Evolutionary conservation across 2,113 vertebrate species (phyloP), one percentile per base, ranked within the genome.

Genomic region (Xyliphius kryptos): DNA sequence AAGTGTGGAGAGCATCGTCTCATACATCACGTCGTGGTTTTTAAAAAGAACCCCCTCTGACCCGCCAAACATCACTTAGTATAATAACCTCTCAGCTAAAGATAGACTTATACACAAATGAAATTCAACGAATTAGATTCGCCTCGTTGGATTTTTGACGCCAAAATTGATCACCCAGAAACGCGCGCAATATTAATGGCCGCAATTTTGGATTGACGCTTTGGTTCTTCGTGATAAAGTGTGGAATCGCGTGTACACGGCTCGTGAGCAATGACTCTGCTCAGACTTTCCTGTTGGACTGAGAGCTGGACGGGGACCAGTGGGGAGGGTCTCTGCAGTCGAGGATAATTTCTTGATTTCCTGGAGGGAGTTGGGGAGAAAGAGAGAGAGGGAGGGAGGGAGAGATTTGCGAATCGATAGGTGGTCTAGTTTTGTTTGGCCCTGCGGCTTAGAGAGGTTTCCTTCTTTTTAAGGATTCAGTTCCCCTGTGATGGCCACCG

Each of bases 291-390:
- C 83, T 76, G 77, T 72, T 63, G 57, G 65, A 68, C 73, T 70
- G 74, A 81, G 72, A 78, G 80, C 81, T 87, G 87, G 89, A 86
- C 78, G 68, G 64, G 69, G 78, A 81, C 85, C 83, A 87, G 43
- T 56, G 85, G 84, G 79, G 75, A 63, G 74, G 68, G 71, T 74
- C 78, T 71, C 40, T 38, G 77, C 26, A 61, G 70, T 79, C 74
- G 75, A 78, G 74, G 64, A 53, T 56, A 77, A 76, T 77, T 83
- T 86, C 74, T 83, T 63, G 64, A 78, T 80, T 83, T 78, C 69
- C 69, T 70, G 70, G 66, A 67, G 77, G 72, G 72, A 80, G 76
- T 78, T 61, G 63, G 66, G 78, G 79, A 79, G 70, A 61, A 75
- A 71, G 70, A 79, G 74, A 79, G 63, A 67, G 66, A 80, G 80